These are phyloP conservation scores for Trachelus troglodyta DNA, from an alignment of 2,888 invertebrate species.

Conservation along the genomic window DNA sequence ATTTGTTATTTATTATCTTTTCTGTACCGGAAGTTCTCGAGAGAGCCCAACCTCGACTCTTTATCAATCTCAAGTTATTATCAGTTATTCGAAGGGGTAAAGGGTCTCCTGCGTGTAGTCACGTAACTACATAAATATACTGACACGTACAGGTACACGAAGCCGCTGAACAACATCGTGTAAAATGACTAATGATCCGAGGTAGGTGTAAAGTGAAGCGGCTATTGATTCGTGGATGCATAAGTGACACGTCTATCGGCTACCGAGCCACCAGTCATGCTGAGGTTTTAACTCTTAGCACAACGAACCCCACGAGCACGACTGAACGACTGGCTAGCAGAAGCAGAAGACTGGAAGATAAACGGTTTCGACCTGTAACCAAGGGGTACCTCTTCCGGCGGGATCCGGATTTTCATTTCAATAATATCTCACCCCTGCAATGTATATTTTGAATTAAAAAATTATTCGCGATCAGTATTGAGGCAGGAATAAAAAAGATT, in stretches of 20 bases:
- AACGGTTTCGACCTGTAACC: slow-evolving; percentile 49
- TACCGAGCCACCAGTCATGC: slow-evolving; percentile 64
- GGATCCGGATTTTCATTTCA: slow-evolving; percentile 18
- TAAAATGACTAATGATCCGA: slow-evolving; percentile 60
- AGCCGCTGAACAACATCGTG: slow-evolving; percentile 17
- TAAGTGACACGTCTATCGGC: slow-evolving; percentile 65
- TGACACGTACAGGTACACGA: not conserved
- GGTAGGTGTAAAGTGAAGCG: slow-evolving; percentile 54
- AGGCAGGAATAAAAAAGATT: not conserved
- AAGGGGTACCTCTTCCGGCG: slow-evolving; percentile 15
- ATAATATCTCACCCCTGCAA: slow-evolving; percentile 8
- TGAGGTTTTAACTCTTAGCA: slow-evolving; percentile 64
- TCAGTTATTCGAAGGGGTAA: not conserved
- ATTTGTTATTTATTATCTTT: not conserved
- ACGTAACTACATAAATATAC: not conserved
- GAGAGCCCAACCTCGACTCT: not conserved
- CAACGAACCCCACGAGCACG: slow-evolving; percentile 48
- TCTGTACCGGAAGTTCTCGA: not conserved
- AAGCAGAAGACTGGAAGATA: slow-evolving; percentile 49
- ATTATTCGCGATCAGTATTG: not conserved
- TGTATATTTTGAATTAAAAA: not conserved
- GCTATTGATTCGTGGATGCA: slow-evolving; percentile 63
- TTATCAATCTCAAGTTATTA: slow-evolving; percentile 7
- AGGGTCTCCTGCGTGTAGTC: not conserved
- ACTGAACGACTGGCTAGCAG: slow-evolving; percentile 37